These are phyloP conservation scores for Serranus cabrilla DNA, from an alignment of 2,797 vertebrate species.

Conservation along the genomic window DNA sequence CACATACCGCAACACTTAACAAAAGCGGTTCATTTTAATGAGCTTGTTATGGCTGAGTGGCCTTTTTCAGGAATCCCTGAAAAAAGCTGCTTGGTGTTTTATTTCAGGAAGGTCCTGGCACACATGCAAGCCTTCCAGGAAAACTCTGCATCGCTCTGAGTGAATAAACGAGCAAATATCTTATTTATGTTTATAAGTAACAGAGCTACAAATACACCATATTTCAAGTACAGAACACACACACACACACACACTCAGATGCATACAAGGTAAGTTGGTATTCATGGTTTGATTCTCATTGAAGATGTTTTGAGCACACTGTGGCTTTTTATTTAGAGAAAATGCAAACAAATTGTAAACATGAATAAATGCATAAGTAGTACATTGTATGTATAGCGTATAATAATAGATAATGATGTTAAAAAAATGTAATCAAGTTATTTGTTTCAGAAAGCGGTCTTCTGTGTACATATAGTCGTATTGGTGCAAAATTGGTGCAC, in stretches of 20 bases:
- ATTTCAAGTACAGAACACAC: not conserved
- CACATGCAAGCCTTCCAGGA: slow-evolving; percentile 14
- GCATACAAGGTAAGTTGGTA: not conserved
- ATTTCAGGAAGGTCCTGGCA: slow-evolving; percentile 22
- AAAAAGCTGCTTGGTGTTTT: slow-evolving; percentile 15
- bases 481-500: no score
- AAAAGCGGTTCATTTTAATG: slow-evolving; percentile 29
- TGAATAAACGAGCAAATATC: slow-evolving; percentile 3
- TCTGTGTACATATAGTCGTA: no score
- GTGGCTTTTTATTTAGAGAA: not conserved
- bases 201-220: not conserved
- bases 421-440: no score
- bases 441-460: no score
- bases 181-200: not conserved
- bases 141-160: slow-evolving; percentile 5
- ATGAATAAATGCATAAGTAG: no score
- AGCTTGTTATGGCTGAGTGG: slow-evolving; percentile 35
- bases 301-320: not conserved
- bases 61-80: slow-evolving; percentile 26
- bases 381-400: no score
- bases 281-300: not conserved
- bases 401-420: no score
- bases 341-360: not conserved
- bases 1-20: slow-evolving; percentile 27
- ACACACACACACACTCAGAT: not conserved